Evolutionary conservation across 1,140 invertebrate species (phyloP), one percentile per base, ranked within the genome.

Genomic region (Nasonia longicornis): DNA sequence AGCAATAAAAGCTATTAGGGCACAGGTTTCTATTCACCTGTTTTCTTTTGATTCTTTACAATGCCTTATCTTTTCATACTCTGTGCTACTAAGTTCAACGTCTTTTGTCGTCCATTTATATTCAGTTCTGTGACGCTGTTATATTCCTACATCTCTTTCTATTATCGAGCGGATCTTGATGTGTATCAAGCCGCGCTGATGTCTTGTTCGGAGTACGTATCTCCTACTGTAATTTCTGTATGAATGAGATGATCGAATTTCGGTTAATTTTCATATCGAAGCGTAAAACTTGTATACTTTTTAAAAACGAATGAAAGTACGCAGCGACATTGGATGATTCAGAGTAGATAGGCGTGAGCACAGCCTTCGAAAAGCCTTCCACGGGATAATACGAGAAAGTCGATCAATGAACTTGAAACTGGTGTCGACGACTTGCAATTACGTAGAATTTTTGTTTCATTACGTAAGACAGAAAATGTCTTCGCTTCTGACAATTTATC

Each of bases 11-110:
- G 64, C 64, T 31, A n/a, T 58, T n/a, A 16, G 52, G 2, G 26
- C 26, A 26, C 3, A 58, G 52, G 16, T n/a, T 58, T 20, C 52
- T 58, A 26, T 26, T n/a, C 52, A 58, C 1, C 52, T n/a, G 45
- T 74, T 35, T 22, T 72, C 10, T 52, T 22, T 35, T 20, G 4
- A 20, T 20, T 16, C 6, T 58, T 58, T 58, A 20, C 16, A 14
- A 12, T 20, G 14, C 20, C 2, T 58, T 58, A 3, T 58, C 52
- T 76, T 52, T 20, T 64, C 4, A 77, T 77, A 77, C 48, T 77
- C 75, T 77, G 75, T 77, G 75, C 75, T 77, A 77, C 75, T 77
- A 77, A 77, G 38, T 64, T 73, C 71, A 73, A 22, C 45, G 71
- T 52, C 45, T 26, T 58, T 20, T 58, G 52, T 58, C 70, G 35